Evolutionary conservation across 1,140 invertebrate genomes (phyloP).

Genomic region (Camponotus vicinus): DNA sequence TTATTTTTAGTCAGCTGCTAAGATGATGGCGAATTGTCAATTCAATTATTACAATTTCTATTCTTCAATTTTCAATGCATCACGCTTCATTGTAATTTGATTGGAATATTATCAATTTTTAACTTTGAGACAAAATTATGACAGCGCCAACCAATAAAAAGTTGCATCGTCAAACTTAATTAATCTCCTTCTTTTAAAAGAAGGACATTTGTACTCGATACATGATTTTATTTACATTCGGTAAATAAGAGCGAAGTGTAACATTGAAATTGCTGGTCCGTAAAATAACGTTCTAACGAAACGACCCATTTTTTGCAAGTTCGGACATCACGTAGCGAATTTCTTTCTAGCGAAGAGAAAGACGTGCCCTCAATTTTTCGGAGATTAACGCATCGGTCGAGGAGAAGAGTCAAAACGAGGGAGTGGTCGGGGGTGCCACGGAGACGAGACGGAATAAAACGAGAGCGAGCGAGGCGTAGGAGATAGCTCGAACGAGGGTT

Average conservation of each 20-base stretch:
- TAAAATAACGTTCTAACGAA: not conserved
- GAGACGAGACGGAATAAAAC: constrained; percentile 22
- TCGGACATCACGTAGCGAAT: not conserved
- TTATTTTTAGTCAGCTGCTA: not conserved
- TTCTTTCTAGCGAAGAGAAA: not conserved
- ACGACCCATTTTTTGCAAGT: not conserved
- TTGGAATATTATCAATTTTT: not conserved
- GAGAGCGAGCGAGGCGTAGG: constrained; percentile 1
- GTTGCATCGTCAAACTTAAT: not conserved
- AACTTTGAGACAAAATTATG: not conserved
- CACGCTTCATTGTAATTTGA: not conserved
- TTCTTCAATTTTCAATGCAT: not conserved
- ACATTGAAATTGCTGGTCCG: not conserved
- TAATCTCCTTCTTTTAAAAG: not conserved
- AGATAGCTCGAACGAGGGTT: constrained; percentile 76
- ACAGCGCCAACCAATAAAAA: too few species aligned
- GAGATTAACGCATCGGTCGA: constrained; percentile 34
- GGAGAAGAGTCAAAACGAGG: constrained; percentile 11
- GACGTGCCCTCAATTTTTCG: constrained; percentile 36
- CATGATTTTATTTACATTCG: not conserved
- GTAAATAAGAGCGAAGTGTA: not conserved
- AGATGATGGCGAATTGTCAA: not conserved
- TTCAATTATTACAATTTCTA: not conserved
- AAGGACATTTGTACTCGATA: not conserved
- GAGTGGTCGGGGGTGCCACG: not conserved